A percentile compares a stretch with the other conserved stretches of the same genome.
These are phyloP conservation scores for Loriculus beryllinus DNA, from an alignment of 2,797 vertebrate genomes.

Conservation along the genomic window DNA sequence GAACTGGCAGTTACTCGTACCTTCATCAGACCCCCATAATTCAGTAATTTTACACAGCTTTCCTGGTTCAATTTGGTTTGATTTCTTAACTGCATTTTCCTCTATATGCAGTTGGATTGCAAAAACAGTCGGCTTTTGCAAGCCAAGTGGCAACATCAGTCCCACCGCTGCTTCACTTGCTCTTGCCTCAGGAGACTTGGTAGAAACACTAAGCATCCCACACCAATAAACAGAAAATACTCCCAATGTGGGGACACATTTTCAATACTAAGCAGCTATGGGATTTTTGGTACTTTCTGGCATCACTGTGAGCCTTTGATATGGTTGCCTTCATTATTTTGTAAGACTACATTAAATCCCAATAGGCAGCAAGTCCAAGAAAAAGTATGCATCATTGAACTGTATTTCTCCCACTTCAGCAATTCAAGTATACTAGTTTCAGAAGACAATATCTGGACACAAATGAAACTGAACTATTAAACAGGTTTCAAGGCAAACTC, in stretches of 20 bases:
- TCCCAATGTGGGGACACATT: rapidly evolving
- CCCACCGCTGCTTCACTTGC: background rate
- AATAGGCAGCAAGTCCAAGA: background rate
- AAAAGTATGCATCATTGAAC: background rate
- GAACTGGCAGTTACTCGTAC: background rate
- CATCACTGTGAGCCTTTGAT: background rate
- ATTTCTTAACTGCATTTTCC: background rate
- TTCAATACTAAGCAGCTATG: background rate
- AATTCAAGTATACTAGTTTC: background rate
- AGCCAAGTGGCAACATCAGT: background rate
- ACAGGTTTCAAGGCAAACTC: background rate
- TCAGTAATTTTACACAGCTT: background rate
- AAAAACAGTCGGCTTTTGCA: background rate
- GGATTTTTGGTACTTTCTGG: background rate
- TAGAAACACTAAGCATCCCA: background rate
- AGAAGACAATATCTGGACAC: background rate
- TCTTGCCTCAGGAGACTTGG: background rate
- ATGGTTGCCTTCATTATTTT: background rate
- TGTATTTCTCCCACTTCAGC: background rate
- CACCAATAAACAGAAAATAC: background rate
- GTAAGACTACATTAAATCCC: background rate
- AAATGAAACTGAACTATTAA: background rate
- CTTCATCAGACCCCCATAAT: background rate
- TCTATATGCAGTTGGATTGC: background rate
- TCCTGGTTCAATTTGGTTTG: background rate